phyloP scores from a whole-genome alignment of 2,113 vertebrate genomes.

The Rattus norvegicus region GRCr8 NC_086021.1:127949001-127949500 shows the following conservation, averaged over 20 bases:
- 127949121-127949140: not conserved
- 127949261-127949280: not conserved
- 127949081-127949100: not conserved
- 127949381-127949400: not conserved
- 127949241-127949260: not conserved
- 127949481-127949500: not conserved
- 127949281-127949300: not conserved
- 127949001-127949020: not conserved
- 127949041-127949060: not conserved
- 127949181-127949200: not conserved
- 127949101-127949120: not conserved
- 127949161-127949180: not conserved
- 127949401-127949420: not conserved
- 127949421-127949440: not conserved
- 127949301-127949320: not conserved
- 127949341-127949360: not conserved
- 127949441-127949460: not conserved
- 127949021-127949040: not conserved
- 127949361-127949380: not conserved
- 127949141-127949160: not conserved
- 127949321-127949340: not conserved
- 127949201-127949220: not conserved
- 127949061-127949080: not conserved
- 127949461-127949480: not conserved
- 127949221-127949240: not conserved